phyloP scores from a whole-genome alignment of 2,113 vertebrate genomes.

The Otus sunia region DNA sequence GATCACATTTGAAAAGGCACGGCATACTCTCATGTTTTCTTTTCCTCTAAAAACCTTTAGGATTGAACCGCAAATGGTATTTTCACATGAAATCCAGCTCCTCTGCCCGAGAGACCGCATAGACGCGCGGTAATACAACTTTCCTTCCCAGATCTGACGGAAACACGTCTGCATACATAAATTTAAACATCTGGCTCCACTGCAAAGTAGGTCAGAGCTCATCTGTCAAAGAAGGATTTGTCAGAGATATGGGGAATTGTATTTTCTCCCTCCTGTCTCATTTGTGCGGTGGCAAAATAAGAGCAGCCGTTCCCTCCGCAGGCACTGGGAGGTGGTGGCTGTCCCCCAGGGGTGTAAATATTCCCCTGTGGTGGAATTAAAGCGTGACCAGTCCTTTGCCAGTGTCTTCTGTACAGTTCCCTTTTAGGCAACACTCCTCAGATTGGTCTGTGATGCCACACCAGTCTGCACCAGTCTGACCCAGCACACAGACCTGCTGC shows the following conservation, averaged over 20 bases:
- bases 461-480: fast-evolving
- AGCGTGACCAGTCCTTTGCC: fast-evolving
- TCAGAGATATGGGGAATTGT: not conserved
- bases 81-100: not conserved
- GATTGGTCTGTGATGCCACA: not conserved
- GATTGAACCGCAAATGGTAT: not conserved
- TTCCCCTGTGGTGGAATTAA: not conserved
- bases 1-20: not conserved
- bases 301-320: not conserved
- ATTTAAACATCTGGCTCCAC: slow-evolving; percentile 26
- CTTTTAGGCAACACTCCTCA: not conserved
- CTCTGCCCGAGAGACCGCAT: not conserved
- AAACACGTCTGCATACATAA: not conserved
- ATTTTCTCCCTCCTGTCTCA: not conserved
- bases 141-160: not conserved
- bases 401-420: too few relatives aligned
- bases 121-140: not conserved
- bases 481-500: not conserved
- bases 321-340: not conserved
- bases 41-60: not conserved
- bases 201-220: slow-evolving; percentile 13
- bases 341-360: not conserved
- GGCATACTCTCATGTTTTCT: slow-evolving; percentile 1
- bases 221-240: slow-evolving; percentile 38
- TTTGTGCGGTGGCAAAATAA: not conserved